phyloP scores from a whole-genome alignment of 1,140 invertebrate species.

The Hydropsyche tenuis region DNA sequence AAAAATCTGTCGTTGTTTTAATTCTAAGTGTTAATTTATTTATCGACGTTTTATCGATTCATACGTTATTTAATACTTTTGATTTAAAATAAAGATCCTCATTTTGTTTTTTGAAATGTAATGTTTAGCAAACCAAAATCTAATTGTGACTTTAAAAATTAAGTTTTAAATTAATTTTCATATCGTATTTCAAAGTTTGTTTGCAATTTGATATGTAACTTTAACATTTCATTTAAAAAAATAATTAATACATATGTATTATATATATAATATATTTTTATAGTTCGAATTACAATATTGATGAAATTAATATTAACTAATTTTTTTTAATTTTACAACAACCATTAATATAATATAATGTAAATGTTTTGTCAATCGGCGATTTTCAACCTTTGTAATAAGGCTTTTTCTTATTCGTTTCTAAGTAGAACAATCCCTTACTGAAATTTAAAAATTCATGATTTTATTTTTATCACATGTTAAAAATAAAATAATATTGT shows the following conservation, averaged over 20 bases:
- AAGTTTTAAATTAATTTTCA: neutral
- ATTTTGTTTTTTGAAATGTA: too few relatives aligned
- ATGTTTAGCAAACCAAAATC: too few relatives aligned
- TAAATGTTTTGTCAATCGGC: neutral
- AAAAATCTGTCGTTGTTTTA: too few relatives aligned
- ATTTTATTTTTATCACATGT: neutral
- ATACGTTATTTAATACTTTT: too few relatives aligned
- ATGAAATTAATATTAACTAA: too few relatives aligned
- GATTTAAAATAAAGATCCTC: too few relatives aligned
- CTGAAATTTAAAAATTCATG: constrained; percentile 33
- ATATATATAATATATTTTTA: neutral
- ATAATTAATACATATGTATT: neutral
- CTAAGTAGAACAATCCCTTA: constrained; percentile 35
- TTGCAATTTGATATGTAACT: neutral
- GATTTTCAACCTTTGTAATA: constrained; percentile 22
- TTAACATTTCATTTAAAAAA: neutral
- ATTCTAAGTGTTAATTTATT: too few relatives aligned
- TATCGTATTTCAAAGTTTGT: neutral
- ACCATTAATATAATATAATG: too few relatives aligned
- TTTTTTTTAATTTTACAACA: too few relatives aligned
- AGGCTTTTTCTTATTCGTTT: constrained; percentile 36
- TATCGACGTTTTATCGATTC: too few relatives aligned
- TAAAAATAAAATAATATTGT: neutral
- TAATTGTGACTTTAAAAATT: too few relatives aligned
- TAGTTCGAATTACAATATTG: too few relatives aligned